phyloP scores from a whole-genome alignment of 2,888 invertebrate genomes.

The Torymus aiolomorphi region DNA sequence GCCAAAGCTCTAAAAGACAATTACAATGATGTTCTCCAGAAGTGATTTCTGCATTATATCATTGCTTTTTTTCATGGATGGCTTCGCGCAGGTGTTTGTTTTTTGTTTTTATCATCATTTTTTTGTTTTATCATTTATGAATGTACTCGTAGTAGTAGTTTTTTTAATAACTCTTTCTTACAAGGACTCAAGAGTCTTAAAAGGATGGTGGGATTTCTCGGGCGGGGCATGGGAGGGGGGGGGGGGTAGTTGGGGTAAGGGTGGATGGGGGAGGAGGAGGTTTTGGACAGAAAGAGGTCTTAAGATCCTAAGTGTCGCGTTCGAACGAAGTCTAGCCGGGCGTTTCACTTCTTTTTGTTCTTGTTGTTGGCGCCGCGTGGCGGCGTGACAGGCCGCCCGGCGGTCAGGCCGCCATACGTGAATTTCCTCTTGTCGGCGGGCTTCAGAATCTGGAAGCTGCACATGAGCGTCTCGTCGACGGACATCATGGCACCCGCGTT shows the following conservation, averaged over 20 bases:
- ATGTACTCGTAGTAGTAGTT: slow-evolving; percentile 53
- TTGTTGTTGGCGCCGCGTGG: slow-evolving; percentile 95
- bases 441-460: slow-evolving; percentile 97
- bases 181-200: slow-evolving; percentile 65
- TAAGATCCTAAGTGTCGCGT: slow-evolving; percentile 71
- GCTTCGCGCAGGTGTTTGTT: slow-evolving; percentile 59
- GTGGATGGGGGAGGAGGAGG: slow-evolving; percentile 4
- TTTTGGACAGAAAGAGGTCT: slow-evolving; percentile 64
- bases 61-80: slow-evolving; percentile 61
- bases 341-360: slow-evolving; percentile 93
- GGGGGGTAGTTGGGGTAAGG: neutral
- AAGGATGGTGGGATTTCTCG: slow-evolving; percentile 61
- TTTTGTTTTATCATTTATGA: slow-evolving; percentile 26
- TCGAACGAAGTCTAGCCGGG: slow-evolving; percentile 62
- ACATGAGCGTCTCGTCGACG: slow-evolving; percentile 99
- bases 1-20: slow-evolving; percentile 50
- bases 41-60: slow-evolving; percentile 54
- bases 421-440: slow-evolving; percentile 99
- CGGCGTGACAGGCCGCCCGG: slow-evolving; percentile 98
- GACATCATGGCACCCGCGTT: slow-evolving; percentile 98
- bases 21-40: slow-evolving; percentile 48
- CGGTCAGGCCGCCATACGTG: slow-evolving; percentile 92
- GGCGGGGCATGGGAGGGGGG: neutral
- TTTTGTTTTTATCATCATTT: slow-evolving; percentile 40
- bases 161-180: slow-evolving; percentile 61